Evolutionary conservation across 1,140 invertebrate species (phyloP).

Genomic region (Drosophila tani): DNA sequence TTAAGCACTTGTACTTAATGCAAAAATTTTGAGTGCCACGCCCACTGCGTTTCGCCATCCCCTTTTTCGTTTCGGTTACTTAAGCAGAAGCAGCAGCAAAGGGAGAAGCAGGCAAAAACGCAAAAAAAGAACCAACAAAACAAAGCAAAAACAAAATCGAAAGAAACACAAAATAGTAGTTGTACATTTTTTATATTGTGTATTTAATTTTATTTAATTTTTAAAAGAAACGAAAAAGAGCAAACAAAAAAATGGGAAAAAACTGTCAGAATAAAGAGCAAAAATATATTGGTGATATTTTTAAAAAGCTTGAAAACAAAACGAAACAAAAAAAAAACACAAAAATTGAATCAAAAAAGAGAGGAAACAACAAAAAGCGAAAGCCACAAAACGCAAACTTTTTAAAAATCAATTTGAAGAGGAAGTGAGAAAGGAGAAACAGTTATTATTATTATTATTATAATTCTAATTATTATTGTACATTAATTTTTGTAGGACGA

Average conservation of each 20-base stretch:
- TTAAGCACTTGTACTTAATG: conserved; percentile 80
- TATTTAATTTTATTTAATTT: conserved; percentile 78
- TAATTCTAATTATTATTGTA: conserved; percentile 68
- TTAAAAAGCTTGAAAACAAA: conserved; percentile 52
- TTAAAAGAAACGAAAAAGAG: conserved; percentile 57
- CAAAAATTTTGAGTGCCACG: conserved; percentile 62
- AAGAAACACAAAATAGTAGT: conserved; percentile 66
- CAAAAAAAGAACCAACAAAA: conserved; percentile 76
- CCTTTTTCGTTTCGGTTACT: conserved; percentile 63
- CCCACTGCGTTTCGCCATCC: conserved; percentile 44
- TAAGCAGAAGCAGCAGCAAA: conserved; percentile 47
- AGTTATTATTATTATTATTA: conserved; percentile 74
- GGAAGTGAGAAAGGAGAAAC: conserved; percentile 29
- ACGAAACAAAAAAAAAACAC: conserved; percentile 42
- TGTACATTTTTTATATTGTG: conserved; percentile 77
- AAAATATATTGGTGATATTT: conserved; percentile 84
- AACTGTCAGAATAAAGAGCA: conserved; percentile 65
- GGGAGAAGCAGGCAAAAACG: conserved; percentile 25
- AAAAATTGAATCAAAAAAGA: conserved; percentile 45
- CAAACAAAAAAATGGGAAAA: conserved; percentile 63
- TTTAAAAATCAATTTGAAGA: conserved; percentile 42
- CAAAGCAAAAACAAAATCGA: conserved; percentile 40
- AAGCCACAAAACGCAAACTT: conserved; percentile 42
- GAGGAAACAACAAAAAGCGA: conserved; percentile 33
- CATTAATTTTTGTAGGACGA: conserved; percentile 72